Evolutionary conservation across 2,888 invertebrate genomes (phyloP).

Genomic region (Boloria euphrosyne): DNA sequence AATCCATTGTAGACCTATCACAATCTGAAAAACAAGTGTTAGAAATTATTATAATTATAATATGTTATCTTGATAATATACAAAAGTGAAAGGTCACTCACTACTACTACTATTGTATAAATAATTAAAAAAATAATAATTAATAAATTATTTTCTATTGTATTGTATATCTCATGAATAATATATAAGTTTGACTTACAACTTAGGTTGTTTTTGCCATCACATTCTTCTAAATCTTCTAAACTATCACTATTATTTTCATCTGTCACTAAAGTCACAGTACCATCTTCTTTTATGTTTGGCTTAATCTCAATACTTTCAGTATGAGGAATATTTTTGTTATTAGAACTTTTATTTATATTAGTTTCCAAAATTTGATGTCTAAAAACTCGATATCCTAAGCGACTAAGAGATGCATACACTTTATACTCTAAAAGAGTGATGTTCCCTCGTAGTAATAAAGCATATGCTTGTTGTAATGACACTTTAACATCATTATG

Average conservation of each 20-base stretch:
- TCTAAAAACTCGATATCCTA: slow-evolving; percentile 81
- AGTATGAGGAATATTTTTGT: background rate
- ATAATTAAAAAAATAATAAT: too few species aligned
- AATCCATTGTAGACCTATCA: background rate
- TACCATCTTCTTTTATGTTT: background rate
- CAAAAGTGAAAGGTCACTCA: too few species aligned
- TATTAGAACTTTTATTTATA: slow-evolving; percentile 4
- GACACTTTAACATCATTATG: slow-evolving; percentile 83
- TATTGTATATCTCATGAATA: too few species aligned
- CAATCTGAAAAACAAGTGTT: background rate
- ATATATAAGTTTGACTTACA: background rate
- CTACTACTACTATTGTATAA: too few species aligned
- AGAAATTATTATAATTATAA: too few species aligned
- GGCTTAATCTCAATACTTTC: background rate
- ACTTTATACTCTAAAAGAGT: slow-evolving; percentile 80
- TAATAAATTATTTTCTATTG: too few species aligned
- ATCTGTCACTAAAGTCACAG: background rate
- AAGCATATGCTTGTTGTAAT: slow-evolving; percentile 84
- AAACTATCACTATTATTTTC: background rate
- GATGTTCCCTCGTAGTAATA: slow-evolving; percentile 68
- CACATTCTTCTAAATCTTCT: background rate
- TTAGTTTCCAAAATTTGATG: slow-evolving; percentile 48
- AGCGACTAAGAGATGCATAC: slow-evolving; percentile 80
- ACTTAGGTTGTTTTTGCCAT: background rate
- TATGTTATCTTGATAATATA: too few species aligned